These are phyloP conservation scores for Drosophila siamana DNA, from an alignment of 2,888 invertebrate species.

Conservation along the genomic window DNA sequence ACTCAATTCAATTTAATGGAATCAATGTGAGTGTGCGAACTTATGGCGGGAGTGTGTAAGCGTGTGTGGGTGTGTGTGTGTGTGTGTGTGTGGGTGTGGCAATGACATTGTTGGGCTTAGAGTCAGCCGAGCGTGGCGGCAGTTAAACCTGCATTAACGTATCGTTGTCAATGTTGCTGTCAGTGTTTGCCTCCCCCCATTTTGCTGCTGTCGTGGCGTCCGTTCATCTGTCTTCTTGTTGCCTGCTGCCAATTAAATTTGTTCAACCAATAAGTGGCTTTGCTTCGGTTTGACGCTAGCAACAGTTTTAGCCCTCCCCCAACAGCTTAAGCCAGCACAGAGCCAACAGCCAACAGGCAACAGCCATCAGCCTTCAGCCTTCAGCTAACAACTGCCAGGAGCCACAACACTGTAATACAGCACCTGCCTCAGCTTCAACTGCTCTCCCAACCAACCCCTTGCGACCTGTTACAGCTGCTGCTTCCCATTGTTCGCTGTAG, in stretches of 20 bases:
- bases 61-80: constrained; percentile 1
- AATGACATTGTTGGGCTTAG: constrained; percentile 44
- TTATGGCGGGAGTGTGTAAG: not conserved
- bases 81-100: constrained; percentile 14
- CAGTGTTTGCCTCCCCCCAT: constrained; percentile 16
- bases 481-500: constrained; percentile 15
- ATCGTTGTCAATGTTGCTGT: constrained; percentile 61
- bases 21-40: not conserved
- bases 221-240: constrained; percentile 25
- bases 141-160: constrained; percentile 69
- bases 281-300: constrained; percentile 61
- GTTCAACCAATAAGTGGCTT: constrained; percentile 72
- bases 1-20: constrained; percentile 45
- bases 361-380: not conserved
- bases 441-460: not conserved
- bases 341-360: not conserved
- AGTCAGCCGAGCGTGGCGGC: constrained; percentile 52
- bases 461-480: not conserved
- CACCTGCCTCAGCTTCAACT: constrained; percentile 22
- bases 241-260: constrained; percentile 71
- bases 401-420: constrained; percentile 2
- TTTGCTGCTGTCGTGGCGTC: not conserved
- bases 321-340: not conserved
- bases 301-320: constrained; percentile 43
- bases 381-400: not conserved